phyloP scores from a whole-genome alignment of 53 echinoderm and acorn worm genomes.

The Crossaster papposus region DNA sequence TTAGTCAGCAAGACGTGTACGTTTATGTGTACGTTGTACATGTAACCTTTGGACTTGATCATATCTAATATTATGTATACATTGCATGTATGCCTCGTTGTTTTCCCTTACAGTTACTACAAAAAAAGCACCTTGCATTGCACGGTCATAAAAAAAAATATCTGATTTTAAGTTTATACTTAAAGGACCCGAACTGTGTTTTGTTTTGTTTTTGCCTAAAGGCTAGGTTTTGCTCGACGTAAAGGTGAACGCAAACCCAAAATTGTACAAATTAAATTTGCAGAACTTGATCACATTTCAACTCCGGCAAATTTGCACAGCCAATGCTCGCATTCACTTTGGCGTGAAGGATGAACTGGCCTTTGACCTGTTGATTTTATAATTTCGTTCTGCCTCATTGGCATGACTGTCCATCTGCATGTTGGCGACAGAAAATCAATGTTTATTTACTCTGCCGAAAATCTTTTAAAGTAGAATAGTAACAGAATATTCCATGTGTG shows the following conservation, averaged over 20 bases:
- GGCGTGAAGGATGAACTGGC: too few relatives aligned
- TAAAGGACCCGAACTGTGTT: neutral
- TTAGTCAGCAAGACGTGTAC: neutral
- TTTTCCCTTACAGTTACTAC: neutral
- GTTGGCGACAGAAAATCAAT: too few relatives aligned
- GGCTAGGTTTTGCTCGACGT: too few relatives aligned
- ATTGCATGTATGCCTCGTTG: neutral
- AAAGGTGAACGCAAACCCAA: too few relatives aligned
- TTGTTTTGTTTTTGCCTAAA: too few relatives aligned
- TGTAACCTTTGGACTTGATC: constrained; percentile 21
- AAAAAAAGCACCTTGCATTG: neutral
- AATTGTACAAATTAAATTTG: too few relatives aligned
- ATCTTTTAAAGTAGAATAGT: neutral
- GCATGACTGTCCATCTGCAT: neutral
- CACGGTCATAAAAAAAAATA: neutral
- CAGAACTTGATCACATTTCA: too few relatives aligned
- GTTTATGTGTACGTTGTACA: neutral
- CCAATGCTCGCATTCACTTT: too few relatives aligned
- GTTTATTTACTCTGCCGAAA: too few relatives aligned
- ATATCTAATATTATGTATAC: neutral
- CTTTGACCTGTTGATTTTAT: too few relatives aligned
- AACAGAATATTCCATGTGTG: neutral
- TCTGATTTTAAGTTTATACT: neutral
- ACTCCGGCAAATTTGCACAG: too few relatives aligned
- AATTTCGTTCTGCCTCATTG: neutral